Percentiles rank a stretch among this genome's conserved stretches.
Evolutionary conservation across 2,113 vertebrate species (phyloP).

Genomic region (rat (Rattus norvegicus)): GRCr8 NC_086027.1:56421501-56422000

Average conservation of each 20-base stretch:
- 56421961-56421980: background rate
- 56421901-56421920: background rate
- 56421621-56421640: background rate
- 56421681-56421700: background rate
- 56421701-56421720: constrained; percentile 1
- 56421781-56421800: background rate
- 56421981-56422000: constrained; percentile 36
- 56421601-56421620: background rate
- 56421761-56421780: background rate
- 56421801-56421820: background rate
- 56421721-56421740: background rate
- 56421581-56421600: background rate
- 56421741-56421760: background rate
- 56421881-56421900: background rate
- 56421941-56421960: background rate
- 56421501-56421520: background rate
- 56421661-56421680: background rate
- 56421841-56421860: background rate
- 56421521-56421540: background rate
- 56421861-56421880: background rate
- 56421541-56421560: background rate
- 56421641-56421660: background rate
- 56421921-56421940: background rate
- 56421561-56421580: background rate
- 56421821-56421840: background rate